A percentile compares a stretch with the other conserved stretches of the same genome.
Evolutionary conservation across 2,797 vertebrate genomes (phyloP).

Genomic region (Cirrhinus molitorella): DNA sequence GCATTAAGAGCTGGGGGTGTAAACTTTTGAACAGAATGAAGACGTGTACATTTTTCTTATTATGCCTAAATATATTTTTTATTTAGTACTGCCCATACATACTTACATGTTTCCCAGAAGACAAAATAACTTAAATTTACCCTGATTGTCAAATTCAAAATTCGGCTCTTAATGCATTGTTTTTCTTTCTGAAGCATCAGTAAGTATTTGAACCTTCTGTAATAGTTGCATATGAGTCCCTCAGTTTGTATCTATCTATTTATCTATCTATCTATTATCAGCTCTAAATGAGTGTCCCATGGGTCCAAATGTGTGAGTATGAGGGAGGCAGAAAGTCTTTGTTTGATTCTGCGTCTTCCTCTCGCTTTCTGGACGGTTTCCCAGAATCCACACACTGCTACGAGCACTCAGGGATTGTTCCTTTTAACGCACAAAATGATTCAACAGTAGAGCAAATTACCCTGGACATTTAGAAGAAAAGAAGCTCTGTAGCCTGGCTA

Average conservation of each 20-base stretch:
- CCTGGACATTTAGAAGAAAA: slow-evolving; percentile 7
- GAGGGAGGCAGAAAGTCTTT: neutral
- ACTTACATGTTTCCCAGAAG: too few species aligned
- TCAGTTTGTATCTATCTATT: neutral
- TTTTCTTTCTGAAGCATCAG: too few species aligned
- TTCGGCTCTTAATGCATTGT: too few species aligned
- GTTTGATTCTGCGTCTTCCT: slow-evolving; percentile 11
- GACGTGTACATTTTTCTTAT: too few species aligned
- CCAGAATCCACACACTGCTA: slow-evolving; percentile 26
- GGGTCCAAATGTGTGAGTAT: neutral
- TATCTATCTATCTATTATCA: neutral
- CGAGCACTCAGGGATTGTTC: slow-evolving; percentile 11
- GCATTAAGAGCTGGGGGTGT: too few species aligned
- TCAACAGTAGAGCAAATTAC: slow-evolving; percentile 15
- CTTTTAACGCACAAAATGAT: slow-evolving; percentile 28
- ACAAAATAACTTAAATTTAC: too few species aligned
- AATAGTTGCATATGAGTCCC: too few species aligned
- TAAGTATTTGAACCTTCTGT: too few species aligned
- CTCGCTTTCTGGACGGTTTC: slow-evolving; percentile 21
- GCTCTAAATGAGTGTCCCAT: neutral
- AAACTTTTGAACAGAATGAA: too few species aligned
- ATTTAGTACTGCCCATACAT: too few species aligned
- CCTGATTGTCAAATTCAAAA: too few species aligned
- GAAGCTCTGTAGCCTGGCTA: neutral
- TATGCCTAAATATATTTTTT: too few species aligned